phyloP scores from a whole-genome alignment of 2,113 vertebrate genomes.

The Phalacrocorax pelagicus region DNA sequence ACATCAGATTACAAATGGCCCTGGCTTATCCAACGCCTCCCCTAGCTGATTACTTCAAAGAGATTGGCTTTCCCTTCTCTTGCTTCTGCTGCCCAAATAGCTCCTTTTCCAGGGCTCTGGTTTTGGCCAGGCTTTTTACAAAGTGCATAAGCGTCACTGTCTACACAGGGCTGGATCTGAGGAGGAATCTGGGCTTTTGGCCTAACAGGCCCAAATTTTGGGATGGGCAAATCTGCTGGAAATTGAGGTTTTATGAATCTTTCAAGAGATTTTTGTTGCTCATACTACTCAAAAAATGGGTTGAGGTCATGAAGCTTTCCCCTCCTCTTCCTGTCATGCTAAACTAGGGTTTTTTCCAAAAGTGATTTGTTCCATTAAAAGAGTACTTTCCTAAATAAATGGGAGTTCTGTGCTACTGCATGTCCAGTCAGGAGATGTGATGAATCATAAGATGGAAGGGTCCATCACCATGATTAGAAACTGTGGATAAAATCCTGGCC shows the following conservation, averaged over 20 bases:
- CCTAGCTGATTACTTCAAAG: constrained; percentile 61
- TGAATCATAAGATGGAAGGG: background rate
- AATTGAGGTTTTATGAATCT: background rate
- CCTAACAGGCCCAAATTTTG: background rate
- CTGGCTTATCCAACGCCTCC: constrained; percentile 38
- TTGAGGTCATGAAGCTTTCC: background rate
- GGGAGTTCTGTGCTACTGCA: background rate
- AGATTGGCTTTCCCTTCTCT: background rate
- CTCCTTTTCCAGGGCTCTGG: background rate
- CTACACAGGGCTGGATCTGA: background rate
- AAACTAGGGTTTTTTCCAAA: background rate
- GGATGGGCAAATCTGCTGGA: background rate
- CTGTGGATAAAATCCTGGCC: background rate
- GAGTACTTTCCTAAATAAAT: constrained; percentile 7
- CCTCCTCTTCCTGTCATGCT: background rate
- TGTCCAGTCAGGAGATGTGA: background rate
- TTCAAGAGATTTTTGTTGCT: background rate
- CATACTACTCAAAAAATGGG: background rate
- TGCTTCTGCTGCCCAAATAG: constrained; percentile 16
- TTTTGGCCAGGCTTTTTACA: background rate
- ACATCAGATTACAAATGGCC: constrained; percentile 57
- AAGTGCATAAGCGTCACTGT: background rate
- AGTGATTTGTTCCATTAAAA: background rate
- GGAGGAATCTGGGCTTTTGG: background rate
- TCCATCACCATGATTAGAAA: background rate